Evolutionary conservation across 2,113 vertebrate species (phyloP).

Genomic region (Tursiops truncatus): DNA sequence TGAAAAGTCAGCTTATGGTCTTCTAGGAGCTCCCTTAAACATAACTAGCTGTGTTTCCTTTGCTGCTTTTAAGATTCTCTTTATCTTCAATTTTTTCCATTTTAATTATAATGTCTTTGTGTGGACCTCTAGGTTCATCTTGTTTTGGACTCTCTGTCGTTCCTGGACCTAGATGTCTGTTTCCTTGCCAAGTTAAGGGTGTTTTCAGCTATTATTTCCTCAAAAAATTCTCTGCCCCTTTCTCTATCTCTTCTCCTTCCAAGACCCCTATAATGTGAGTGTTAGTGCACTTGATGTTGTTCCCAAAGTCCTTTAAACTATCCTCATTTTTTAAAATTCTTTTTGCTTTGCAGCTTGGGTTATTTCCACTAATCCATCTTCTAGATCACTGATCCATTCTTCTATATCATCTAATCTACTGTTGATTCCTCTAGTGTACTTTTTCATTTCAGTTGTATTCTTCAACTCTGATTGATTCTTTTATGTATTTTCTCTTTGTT

Average conservation of each 20-base stretch:
- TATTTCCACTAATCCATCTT: background rate
- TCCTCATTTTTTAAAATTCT: background rate
- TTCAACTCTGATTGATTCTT: background rate
- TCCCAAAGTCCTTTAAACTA: background rate
- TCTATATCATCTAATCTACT: background rate
- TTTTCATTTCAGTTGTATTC: background rate
- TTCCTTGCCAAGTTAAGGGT: background rate
- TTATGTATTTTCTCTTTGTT: background rate
- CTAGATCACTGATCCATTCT: background rate
- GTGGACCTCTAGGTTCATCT: background rate
- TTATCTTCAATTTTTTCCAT: background rate
- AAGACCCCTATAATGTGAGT: background rate
- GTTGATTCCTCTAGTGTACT: background rate
- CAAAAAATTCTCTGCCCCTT: background rate
- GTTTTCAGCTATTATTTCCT: background rate
- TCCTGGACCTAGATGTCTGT: background rate
- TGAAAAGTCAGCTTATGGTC: background rate
- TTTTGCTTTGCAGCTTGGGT: background rate
- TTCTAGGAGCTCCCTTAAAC: background rate
- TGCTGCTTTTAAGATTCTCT: background rate
- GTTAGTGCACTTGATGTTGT: background rate
- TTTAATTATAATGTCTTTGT: background rate
- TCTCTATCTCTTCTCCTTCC: background rate
- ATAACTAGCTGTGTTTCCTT: background rate
- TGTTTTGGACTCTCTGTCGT: background rate